Conservation (phyloP, 2,888 invertebrate genomes). For the Allolobophora icterica region DNA sequence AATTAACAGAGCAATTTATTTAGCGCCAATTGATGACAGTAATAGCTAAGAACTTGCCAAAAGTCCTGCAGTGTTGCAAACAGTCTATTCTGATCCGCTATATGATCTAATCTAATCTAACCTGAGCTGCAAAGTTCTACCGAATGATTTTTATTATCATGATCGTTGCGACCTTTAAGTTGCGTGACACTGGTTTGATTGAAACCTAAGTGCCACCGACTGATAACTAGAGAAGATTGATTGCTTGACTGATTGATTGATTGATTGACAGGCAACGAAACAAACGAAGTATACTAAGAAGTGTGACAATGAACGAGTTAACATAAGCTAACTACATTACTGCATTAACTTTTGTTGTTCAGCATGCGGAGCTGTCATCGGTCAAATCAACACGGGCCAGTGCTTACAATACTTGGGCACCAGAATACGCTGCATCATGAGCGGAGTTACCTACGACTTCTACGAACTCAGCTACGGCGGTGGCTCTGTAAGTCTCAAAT, state of each 20-base stretch:
- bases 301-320: neutral
- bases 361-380: slow-evolving; percentile 38
- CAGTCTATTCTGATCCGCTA: too few relatives aligned
- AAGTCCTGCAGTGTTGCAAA: neutral
- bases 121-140: too few relatives aligned
- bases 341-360: neutral
- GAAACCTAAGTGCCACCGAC: neutral
- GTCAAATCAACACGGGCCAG: slow-evolving; percentile 26
- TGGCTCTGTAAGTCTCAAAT: neutral
- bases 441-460: slow-evolving; percentile 35
- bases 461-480: slow-evolving; percentile 31
- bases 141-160: too few relatives aligned
- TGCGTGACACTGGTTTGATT: neutral
- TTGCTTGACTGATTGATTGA: too few relatives aligned
- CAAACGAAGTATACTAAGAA: neutral
- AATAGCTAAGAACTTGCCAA: neutral
- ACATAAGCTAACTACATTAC: neutral
- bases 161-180: neutral
- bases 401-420: slow-evolving; percentile 32
- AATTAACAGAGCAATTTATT: neutral
- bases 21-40: neutral
- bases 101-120: too few relatives aligned
- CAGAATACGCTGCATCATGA: slow-evolving; percentile 20
- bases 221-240: neutral
- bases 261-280: neutral